Evolutionary conservation across 64 coral and sea anemone genomes (phyloP), one percentile per base, ranked within the genome.

Genomic region (Acropora yongei): DNA sequence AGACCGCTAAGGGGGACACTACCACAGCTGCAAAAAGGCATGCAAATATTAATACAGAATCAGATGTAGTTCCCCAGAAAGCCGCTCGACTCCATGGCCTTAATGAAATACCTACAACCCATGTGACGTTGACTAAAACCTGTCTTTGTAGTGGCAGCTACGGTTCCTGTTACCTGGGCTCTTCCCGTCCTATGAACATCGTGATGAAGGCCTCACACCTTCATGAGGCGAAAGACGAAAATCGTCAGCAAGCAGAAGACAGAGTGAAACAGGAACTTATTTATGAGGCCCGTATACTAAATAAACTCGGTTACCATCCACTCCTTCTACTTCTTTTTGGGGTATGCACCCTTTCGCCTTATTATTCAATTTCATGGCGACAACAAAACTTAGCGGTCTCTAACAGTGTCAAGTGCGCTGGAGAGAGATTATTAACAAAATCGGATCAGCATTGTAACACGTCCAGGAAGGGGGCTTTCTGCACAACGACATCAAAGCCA

Each of bases 281-380:
- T n/a, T 50, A 78, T 45, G 75, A 92, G 57, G 58, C 83, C 10
- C 18, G 57, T 8, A 77, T 92, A 1, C 71, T 92, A 7, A 78
- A 19, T 7, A 86, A 86, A 16, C 57, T 87, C 6, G 57, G 72
- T 8, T 73, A 68, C 41, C 72, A 86, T 87, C 83, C 74, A 0
- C 14, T 81, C 20, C 44, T 92, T 42, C 82, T 83, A 39, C 20
- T 92, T 16, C 73, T 92, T 10, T 92, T 92, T 49, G 83, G 90
- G 57, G 57, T 92, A 66, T 87, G 91, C 57, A 41, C 83, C 91
- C 16, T 79, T 76, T 47, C 55, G 53, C 5, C n/a, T 92, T 10
- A 58, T 92, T 18, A 17, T 92, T 48, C 83, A 92, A 50, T 92
- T 92, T 53, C 90, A 87, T 45, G 60, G 91, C 43, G 82, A 92